phyloP scores from a whole-genome alignment of 1,140 invertebrate genomes.

The Cardiocondyla obscurior region DNA sequence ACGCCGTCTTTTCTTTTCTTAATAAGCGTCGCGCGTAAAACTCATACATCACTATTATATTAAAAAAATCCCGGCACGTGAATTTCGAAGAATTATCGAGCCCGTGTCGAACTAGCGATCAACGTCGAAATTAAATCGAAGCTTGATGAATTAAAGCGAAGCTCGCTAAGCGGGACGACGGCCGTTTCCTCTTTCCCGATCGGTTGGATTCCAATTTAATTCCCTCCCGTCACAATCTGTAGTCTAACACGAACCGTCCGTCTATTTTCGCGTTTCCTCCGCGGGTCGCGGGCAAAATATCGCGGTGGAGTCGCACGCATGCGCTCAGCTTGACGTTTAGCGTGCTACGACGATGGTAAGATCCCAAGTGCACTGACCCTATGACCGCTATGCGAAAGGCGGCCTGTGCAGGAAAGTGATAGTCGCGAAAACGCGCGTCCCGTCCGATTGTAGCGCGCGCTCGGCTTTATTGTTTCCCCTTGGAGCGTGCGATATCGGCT shows the following conservation, averaged over 20 bases:
- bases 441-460: conserved; percentile 25
- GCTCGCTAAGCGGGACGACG: too few species aligned
- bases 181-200: too few species aligned
- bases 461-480: conserved; percentile 32
- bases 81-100: too few species aligned
- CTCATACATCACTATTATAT: too few species aligned
- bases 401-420: conserved; percentile 41
- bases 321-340: not conserved
- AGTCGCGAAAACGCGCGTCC: conserved; percentile 24
- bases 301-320: not conserved
- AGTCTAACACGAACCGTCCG: too few species aligned
- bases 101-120: too few species aligned
- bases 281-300: conserved; percentile 34
- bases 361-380: conserved; percentile 56
- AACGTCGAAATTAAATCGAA: too few species aligned
- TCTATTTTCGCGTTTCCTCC: conserved; percentile 44
- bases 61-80: too few species aligned
- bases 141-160: too few species aligned
- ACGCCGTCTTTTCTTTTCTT: not conserved
- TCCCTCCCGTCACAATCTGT: too few species aligned
- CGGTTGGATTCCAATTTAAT: too few species aligned
- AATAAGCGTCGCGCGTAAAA: too few species aligned
- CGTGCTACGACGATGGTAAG: not conserved
- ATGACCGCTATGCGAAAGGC: conserved; percentile 40
- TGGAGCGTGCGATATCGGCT: conserved; percentile 35